Evolutionary conservation across 2,113 vertebrate genomes (phyloP).

Genomic region (Seriola rivoliana): DNA sequence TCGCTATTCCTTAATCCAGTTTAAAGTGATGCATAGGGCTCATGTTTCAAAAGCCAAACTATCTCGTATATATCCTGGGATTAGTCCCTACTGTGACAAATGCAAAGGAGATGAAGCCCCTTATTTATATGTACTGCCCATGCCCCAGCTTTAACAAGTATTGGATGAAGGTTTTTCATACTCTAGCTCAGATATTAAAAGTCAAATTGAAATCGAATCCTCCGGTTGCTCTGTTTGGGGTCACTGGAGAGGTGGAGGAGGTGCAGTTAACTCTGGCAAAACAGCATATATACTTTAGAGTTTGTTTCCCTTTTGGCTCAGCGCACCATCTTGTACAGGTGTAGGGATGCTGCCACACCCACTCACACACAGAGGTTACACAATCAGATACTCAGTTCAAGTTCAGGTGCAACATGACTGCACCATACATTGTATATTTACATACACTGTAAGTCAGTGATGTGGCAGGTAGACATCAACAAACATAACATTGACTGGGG

Average conservation of each 20-base stretch:
- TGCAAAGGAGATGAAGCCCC: neutral
- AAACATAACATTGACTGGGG: no score
- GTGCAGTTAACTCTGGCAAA: neutral
- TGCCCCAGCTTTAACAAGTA: neutral
- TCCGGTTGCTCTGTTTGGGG: neutral
- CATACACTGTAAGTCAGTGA: no score
- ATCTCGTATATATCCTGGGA: neutral
- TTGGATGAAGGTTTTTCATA: neutral
- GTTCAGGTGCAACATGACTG: no score
- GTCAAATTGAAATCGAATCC: neutral
- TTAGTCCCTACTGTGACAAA: slow-evolving; percentile 10
- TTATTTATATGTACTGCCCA: neutral
- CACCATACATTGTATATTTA: no score
- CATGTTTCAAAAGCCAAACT: neutral
- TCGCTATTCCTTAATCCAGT: neutral
- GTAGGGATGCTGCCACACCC: neutral
- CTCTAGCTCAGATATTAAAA: neutral
- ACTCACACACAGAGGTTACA: no score
- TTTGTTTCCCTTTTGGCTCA: neutral
- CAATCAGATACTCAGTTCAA: no score
- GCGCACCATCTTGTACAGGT: neutral
- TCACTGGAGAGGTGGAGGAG: neutral
- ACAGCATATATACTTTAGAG: neutral
- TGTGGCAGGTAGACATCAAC: no score
- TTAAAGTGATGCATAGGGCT: neutral